Evolutionary conservation across 2,888 invertebrate species (phyloP).

Genomic region (Muscina levida): DNA sequence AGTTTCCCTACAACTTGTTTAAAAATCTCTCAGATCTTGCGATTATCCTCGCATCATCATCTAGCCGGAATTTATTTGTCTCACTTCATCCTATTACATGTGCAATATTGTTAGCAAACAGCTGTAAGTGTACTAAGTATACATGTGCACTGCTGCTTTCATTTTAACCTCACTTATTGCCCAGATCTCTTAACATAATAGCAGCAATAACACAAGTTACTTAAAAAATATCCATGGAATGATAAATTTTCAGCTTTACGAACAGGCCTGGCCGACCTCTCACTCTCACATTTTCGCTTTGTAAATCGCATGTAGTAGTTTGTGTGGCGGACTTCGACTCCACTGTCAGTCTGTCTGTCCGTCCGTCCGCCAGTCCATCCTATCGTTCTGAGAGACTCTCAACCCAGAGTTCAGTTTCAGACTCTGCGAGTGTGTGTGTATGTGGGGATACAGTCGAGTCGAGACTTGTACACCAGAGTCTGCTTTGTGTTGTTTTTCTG

Average conservation of each 20-base stretch:
- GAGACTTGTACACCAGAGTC: conserved; percentile 43
- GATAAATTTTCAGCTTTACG: conserved; percentile 62
- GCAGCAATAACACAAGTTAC: conserved; percentile 60
- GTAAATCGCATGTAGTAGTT: not conserved
- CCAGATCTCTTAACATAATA: conserved; percentile 42
- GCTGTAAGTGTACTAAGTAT: no score
- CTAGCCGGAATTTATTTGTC: no score
- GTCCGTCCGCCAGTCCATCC: not conserved
- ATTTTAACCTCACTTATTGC: conserved; percentile 45
- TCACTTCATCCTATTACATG: no score
- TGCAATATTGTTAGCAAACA: no score
- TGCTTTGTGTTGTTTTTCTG: conserved; percentile 49
- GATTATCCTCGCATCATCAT: no score
- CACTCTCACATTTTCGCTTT: conserved; percentile 3
- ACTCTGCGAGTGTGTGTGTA: conserved; percentile 47
- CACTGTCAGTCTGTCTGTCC: not conserved
- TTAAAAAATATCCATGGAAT: conserved; percentile 64
- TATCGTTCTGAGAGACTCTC: not conserved
- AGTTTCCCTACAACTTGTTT: no score
- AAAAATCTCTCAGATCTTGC: no score
- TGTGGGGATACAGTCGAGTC: conserved; percentile 46
- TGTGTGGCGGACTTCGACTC: conserved; percentile 14
- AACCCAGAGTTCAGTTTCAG: conserved; percentile 18
- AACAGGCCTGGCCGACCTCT: conserved; percentile 50
- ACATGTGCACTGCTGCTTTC: no score